These are phyloP conservation scores for Rhinatrema bivittatum DNA, from an alignment of 2,797 vertebrate genomes.

Conservation along the genomic window DNA sequence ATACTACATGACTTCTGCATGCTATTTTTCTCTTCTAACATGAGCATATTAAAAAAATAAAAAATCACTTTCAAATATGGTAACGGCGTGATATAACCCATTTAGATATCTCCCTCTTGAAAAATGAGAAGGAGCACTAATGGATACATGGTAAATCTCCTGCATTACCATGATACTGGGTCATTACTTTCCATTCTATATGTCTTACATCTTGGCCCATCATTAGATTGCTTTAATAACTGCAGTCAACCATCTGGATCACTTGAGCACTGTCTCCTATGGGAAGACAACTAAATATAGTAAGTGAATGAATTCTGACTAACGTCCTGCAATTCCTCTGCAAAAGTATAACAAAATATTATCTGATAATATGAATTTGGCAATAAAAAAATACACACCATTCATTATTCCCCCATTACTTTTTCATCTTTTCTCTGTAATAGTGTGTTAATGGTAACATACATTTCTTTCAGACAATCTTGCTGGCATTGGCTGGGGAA, in stretches of 20 bases:
- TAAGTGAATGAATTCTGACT: no score
- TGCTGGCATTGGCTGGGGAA: no score
- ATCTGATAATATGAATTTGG: no score
- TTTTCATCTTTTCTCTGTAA: no score
- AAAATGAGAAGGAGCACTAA: background rate
- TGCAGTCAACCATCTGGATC: slow-evolving; percentile 5
- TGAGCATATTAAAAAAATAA: no score
- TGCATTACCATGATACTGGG: background rate
- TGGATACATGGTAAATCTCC: background rate
- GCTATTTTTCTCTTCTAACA: slow-evolving; percentile 5
- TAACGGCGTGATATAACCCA: background rate
- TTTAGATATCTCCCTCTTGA: background rate
- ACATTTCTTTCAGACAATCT: no score
- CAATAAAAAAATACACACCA: no score
- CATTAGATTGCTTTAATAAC: slow-evolving; percentile 10
- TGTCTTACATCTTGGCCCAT: slow-evolving; percentile 3
- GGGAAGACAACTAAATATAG: no score
- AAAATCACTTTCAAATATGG: background rate
- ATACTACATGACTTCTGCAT: slow-evolving; percentile 22
- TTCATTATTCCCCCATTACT: no score
- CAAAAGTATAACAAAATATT: no score
- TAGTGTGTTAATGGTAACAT: no score
- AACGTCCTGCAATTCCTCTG: no score
- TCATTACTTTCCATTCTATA: slow-evolving; percentile 1
- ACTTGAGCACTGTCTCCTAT: slow-evolving; percentile 4